Conservation (phyloP, 1,140 invertebrate species). For the Sarcophaga bullata region DNA sequence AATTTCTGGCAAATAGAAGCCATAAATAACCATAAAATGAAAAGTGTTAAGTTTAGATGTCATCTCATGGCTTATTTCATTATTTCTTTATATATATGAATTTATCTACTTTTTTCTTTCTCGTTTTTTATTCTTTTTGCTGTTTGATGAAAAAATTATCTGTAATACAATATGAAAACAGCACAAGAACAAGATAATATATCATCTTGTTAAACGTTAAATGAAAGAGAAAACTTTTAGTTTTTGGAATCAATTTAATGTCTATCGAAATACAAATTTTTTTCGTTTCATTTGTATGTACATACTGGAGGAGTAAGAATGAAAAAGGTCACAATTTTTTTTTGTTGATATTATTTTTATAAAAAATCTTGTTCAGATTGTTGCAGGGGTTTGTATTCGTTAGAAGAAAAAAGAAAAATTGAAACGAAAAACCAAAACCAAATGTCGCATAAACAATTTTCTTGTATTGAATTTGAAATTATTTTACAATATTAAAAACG, state of each 20-base stretch:
- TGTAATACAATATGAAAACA: too few relatives aligned
- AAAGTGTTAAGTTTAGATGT: constrained; percentile 16
- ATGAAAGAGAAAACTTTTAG: background rate
- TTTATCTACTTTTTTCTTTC: background rate
- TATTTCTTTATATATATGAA: background rate
- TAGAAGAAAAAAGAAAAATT: background rate
- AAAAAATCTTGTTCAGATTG: too few relatives aligned
- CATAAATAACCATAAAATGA: constrained; percentile 7
- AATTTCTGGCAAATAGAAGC: background rate
- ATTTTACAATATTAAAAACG: background rate
- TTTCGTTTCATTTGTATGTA: too few relatives aligned
- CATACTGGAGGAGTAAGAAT: background rate
- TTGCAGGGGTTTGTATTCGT: too few relatives aligned
- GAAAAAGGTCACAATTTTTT: constrained; percentile 11
- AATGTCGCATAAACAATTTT: constrained; percentile 36
- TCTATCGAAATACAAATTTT: too few relatives aligned
- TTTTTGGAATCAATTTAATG: too few relatives aligned
- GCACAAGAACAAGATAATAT: background rate
- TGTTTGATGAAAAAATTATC: background rate
- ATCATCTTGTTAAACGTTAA: background rate
- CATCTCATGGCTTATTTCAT: background rate
- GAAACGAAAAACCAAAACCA: background rate
- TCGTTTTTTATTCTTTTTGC: background rate
- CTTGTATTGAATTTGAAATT: constrained; percentile 33
- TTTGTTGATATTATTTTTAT: background rate